Evolutionary conservation across 2,113 vertebrate genomes (phyloP), one percentile per base, ranked within the genome.

Genomic region (Carlito syrichta): DNA sequence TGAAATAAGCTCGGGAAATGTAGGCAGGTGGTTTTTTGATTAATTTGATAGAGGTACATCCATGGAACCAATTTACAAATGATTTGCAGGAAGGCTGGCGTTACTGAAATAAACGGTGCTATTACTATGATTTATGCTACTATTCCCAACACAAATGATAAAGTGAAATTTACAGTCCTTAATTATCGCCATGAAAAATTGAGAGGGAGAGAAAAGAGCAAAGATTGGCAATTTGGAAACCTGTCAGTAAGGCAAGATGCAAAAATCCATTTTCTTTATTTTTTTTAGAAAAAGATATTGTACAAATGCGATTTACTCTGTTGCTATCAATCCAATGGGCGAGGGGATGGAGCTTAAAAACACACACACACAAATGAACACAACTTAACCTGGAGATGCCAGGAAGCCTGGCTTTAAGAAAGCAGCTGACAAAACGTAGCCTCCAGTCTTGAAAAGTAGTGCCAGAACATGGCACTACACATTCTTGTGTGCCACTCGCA

Each of bases 81-180:
- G 94, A 95, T 98, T 98, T 86, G 60, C 94, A 98, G 81, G 94
- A 88, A 95, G 95, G 45, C 84, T 98, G 84, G 93, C 94, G 97
- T 95, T 97, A 97, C 91, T 95, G 74, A 91, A 96, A 98, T 98
- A 98, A 98, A 98, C 60, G 43, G 79, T 58, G 94, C 96, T 54
- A 98, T 98, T 98, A 98, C 97, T 94, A 43, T 96, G 88, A 96
- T 98, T 98, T 97, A 98, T 97, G 96, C 98, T 92, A 88, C 97
- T 97, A 85, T 93, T 77, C 85, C 69, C 81, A 97, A 97, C 98
- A 97, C 58, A 98, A 98, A 97, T 97, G 97, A 98, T 98, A 54
- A 91, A 98, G 89, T 93, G 6, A 96, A 97, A 98, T 97, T 92
- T 95, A 96, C 92, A 96, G 73, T 86, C 95, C 97, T 98, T 96